Base-by-base conservation (phyloP, 2,888 invertebrate species). In the Acronicta psi region DNA sequence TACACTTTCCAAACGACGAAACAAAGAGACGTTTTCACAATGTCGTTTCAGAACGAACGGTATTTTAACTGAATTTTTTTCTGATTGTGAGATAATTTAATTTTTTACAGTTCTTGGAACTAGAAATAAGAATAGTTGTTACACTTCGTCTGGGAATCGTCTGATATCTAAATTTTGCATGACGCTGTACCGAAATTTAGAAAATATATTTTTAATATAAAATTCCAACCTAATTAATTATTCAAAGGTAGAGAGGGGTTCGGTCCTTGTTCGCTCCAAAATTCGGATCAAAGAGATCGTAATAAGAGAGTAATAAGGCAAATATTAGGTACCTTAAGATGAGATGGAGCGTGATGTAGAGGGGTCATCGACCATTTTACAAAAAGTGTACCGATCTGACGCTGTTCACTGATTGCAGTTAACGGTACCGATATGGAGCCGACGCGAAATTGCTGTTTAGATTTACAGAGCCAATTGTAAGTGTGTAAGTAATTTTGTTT, bases 351-450 rank as follows among this genome's bases (percentile, higher is more conserved):
- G 55, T 47, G 55, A 46, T 61, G 69, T 67, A 66, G 62, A 69
- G 72, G 67, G 85, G 84, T 86, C 88, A 82, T 80, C 76, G 87
- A 85, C 85, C 87, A 82, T 60, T 54, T 68, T 69, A 81, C 76
- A 87, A 87, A 87, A 86, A 85, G 73, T 77, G 68, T 79, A 78
- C 77, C 77, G 75, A 78, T 81, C 76, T 71, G 51, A 64, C 71
- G 58, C 57, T 67, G 74, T 75, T 76, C 75, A 77, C 78, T 81
- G 74, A 85, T 84, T 82, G 84, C 80, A 79, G 59, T 53, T 87
- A 89, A 87, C 89, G 89, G 88, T 81, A 73, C 82, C 59, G 53
- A 80, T 75, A 75, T 74, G 79, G 72, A 73, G 73, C 68, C 70
- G 69, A 60, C 57, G 82, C 83, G 75, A 86, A 88, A 87, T 82